Evolutionary conservation across 30 jellyfish, hydroid and myxozoan species (phyloP), one percentile per base, ranked within the genome.

Genomic region (Rhopilema esculentum): DNA sequence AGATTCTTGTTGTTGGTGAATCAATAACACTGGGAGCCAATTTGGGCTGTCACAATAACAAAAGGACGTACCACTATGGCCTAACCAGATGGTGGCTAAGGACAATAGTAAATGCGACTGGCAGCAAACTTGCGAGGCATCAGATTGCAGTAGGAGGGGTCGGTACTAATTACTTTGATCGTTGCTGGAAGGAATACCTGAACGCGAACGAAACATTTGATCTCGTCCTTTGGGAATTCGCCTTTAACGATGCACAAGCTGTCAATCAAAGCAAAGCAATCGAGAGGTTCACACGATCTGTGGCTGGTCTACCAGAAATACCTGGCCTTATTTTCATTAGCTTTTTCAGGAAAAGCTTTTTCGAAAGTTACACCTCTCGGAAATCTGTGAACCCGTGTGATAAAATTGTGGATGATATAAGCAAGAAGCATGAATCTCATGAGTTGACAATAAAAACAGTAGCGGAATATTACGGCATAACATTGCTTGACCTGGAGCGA

Each of bases 91-190:
- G 99, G 99, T 95, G 99, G 99, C 57, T 76, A 25, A 71, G 87
- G 33, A 82, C 98, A 25, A 75, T 95, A 1, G 83, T 96, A 0
- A 65, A 40, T 20, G 93, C 92, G 29, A 95, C 99, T 18, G 95
- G 95, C 50, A 88, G 97, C 80, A 72, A 74, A 62, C 53, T 93
- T 90, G 50, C 48, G 8, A 88, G 95, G 23, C 97, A 95, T 23
- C 93, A 79, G 27, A 80, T 95, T 20, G 98, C 99, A 9, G 99
- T 91, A 0, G 99, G 99, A 17, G 99, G 99, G 17, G 97, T 91
- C 22, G 93, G 92, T 27, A 88, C 98, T 0, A 61, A 49, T 21
- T 95, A 95, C 66, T 95, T 95, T 75, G 98, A 77, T 27, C 84
- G 91, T 31, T 95, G 99, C 48, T 91, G 97, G 97, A 88, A 91